Conservation (phyloP, 2,113 vertebrate species). For the Forbesichthys agassizii region DNA sequence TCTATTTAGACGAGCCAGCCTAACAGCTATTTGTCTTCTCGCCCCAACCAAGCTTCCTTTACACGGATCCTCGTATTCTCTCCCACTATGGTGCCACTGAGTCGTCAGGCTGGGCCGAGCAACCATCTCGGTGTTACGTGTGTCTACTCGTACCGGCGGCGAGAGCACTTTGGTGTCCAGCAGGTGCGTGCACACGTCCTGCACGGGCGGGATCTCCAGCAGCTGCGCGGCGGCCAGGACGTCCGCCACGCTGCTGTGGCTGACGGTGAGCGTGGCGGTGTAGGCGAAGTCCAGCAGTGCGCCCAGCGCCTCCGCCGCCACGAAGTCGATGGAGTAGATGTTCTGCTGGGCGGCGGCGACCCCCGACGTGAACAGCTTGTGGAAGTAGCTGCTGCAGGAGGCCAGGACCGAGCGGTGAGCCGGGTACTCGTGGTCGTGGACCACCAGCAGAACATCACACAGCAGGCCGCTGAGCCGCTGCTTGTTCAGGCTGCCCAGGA, state of each 20-base stretch:
- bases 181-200: slow-evolving; percentile 95
- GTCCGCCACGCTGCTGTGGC: slow-evolving; percentile 89
- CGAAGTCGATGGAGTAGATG: slow-evolving; percentile 95
- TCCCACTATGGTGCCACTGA: background rate
- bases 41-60: background rate
- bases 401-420: slow-evolving; percentile 98
- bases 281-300: slow-evolving; percentile 98
- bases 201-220: slow-evolving; percentile 92
- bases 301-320: slow-evolving; percentile 87
- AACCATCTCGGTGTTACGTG: slow-evolving; percentile 8
- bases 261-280: slow-evolving; percentile 95
- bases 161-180: slow-evolving; percentile 96
- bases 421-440: slow-evolving; percentile 92
- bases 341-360: slow-evolving; percentile 92
- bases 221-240: slow-evolving; percentile 92
- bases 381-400: slow-evolving; percentile 96
- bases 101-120: slow-evolving; percentile 7
- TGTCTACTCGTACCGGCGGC: slow-evolving; percentile 70
- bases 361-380: slow-evolving; percentile 98
- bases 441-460: slow-evolving; percentile 94
- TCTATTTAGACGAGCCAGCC: slow-evolving; percentile 9
- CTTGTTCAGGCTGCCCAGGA: slow-evolving; percentile 92
- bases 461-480: slow-evolving; percentile 91
- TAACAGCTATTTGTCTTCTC: background rate
- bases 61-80: background rate